Percentiles rank a stretch among this genome's conserved stretches.
These are phyloP conservation scores for Passer domesticus DNA, from an alignment of 2,113 vertebrate species.

Conservation along the genomic window DNA sequence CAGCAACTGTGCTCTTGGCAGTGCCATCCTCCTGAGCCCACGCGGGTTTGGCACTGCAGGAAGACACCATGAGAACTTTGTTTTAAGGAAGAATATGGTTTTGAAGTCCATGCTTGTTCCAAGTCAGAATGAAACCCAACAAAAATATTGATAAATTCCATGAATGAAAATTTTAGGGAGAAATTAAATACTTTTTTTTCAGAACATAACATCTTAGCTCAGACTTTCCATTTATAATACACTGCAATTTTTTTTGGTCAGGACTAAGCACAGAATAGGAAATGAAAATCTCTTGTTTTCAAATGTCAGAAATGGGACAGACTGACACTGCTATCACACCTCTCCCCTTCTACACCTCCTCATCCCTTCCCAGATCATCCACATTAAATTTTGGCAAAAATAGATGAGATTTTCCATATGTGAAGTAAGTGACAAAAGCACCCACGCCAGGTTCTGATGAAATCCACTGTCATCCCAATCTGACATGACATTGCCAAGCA, in stretches of 20 bases:
- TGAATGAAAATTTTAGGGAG: not conserved
- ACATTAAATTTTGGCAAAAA: conserved; percentile 55
- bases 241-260: not conserved
- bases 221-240: not conserved
- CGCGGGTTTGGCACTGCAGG: not conserved
- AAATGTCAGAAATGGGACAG: conserved; percentile 37
- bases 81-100: not conserved
- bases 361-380: conserved; percentile 16
- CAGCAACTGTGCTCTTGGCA: not conserved
- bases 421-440: conserved; percentile 37
- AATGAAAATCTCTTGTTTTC: not conserved
- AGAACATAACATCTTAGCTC: not conserved
- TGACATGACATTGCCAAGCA: conserved; percentile 33
- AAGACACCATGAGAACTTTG: not conserved
- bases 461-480: conserved; percentile 36
- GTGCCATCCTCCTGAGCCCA: not conserved
- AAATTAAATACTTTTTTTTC: not conserved
- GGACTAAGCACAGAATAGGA: not conserved
- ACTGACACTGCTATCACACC: conserved; percentile 37
- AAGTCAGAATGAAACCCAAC: not conserved
- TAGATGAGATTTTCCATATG: conserved; percentile 49
- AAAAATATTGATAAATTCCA: not conserved
- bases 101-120: not conserved
- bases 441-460: conserved; percentile 36
- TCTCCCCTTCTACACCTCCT: conserved; percentile 54